Conservation (phyloP, 1,140 invertebrate genomes). For the Lordiphosa stackelbergi region DNA sequence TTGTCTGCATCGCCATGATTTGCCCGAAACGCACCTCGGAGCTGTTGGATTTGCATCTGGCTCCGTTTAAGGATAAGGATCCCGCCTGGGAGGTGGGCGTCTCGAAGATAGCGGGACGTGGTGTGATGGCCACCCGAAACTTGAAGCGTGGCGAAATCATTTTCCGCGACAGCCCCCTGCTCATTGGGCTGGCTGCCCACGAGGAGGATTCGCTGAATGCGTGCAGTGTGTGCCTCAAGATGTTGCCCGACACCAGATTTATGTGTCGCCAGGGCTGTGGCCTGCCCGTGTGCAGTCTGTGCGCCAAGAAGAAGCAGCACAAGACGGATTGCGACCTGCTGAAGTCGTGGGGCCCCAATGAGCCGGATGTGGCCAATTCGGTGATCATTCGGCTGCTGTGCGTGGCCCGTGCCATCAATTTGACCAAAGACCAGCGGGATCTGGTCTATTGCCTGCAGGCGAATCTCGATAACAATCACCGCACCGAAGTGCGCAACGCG, state of each 20-base stretch:
- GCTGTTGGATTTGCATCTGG: conserved; percentile 65
- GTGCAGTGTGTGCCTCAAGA: conserved; percentile 64
- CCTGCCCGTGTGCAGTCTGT: conserved; percentile 78
- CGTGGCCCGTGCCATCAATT: conserved; percentile 80
- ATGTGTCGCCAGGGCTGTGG: conserved; percentile 78
- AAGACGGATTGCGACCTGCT: conserved; percentile 81
- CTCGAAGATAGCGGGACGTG: conserved; percentile 78
- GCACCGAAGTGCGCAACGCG: conserved; percentile 81
- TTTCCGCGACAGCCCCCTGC: conserved; percentile 82
- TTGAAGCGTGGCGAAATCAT: conserved; percentile 83
- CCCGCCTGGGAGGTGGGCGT: conserved; percentile 71
- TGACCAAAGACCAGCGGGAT: conserved; percentile 79
- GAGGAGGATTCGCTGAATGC: conserved; percentile 67
- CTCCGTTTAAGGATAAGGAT: conserved; percentile 73
- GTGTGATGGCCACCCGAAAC: conserved; percentile 82
- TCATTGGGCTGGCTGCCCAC: conserved; percentile 80
- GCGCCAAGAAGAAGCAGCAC: conserved; percentile 80
- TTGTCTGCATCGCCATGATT: conserved; percentile 41
- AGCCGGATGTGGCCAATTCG: conserved; percentile 79
- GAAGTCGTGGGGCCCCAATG: conserved; percentile 78
- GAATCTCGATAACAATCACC: conserved; percentile 79
- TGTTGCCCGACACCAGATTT: conserved; percentile 76
- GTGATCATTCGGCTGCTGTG: conserved; percentile 79
- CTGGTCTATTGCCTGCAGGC: conserved; percentile 80
- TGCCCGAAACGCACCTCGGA: conserved; percentile 74